Evolutionary conservation across 2,113 vertebrate genomes (phyloP).

Genomic region (Antechinus stuartii): DNA sequence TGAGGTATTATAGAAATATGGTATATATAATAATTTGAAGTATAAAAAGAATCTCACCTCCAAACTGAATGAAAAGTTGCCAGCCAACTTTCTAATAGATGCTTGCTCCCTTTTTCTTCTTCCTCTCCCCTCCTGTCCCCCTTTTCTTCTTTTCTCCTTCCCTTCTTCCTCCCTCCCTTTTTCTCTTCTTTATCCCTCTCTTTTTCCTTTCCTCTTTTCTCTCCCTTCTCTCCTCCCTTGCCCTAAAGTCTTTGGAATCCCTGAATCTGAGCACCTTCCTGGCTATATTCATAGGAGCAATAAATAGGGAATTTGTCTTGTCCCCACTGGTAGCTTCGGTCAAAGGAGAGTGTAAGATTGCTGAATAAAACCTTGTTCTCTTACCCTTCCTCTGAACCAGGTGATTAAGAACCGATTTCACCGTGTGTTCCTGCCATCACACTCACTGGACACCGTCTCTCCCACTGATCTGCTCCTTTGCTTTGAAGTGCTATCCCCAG

Average conservation of each 20-base stretch:
- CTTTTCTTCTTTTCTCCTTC: not conserved
- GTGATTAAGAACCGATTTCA: constrained; percentile 94
- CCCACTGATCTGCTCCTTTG: constrained; percentile 93
- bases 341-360: not conserved
- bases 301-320: not conserved
- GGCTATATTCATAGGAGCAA: not conserved
- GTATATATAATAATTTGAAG: not conserved
- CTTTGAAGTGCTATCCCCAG: constrained; percentile 96
- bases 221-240: not conserved
- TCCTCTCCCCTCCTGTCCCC: rapidly evolving
- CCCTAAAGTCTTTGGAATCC: not conserved
- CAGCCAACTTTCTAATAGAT: not conserved
- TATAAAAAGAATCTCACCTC: not conserved
- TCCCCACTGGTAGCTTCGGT: not conserved
- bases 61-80: not conserved
- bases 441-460: constrained; percentile 92
- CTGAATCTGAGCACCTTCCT: not conserved
- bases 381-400: constrained; percentile 77
- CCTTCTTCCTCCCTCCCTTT: not conserved
- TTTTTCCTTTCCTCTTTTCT: not conserved
- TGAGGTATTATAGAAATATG: not conserved
- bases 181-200: no score
- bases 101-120: not conserved
- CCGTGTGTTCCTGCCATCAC: constrained; percentile 90
- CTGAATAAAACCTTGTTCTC: not conserved